Percentiles rank a stretch among this genome's conserved stretches.
phyloP scores from a whole-genome alignment of 2,888 invertebrate species.

The Vannuccia rotundouncinata region DNA sequence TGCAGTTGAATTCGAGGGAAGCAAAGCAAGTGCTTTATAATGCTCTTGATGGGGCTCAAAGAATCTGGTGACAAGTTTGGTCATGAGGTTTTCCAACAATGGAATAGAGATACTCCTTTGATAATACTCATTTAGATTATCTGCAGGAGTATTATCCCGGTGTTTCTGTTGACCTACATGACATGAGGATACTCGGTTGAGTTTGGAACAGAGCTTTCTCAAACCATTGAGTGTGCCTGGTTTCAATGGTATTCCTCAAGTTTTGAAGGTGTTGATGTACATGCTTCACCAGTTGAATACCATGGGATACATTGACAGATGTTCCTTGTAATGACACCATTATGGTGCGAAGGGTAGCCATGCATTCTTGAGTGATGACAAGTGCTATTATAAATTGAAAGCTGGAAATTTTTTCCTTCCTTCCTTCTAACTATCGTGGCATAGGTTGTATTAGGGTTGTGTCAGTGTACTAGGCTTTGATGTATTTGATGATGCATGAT shows the following conservation, averaged over 20 bases:
- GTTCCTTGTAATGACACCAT: no score
- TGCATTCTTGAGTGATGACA: no score
- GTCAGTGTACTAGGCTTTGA: no score
- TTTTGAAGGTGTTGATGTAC: slow-evolving; percentile 21
- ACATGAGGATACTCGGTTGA: slow-evolving; percentile 20
- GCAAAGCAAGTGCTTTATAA: slow-evolving; percentile 26
- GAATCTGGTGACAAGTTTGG: slow-evolving; percentile 7
- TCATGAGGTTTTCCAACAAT: slow-evolving; percentile 23
- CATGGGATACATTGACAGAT: slow-evolving; percentile 21
- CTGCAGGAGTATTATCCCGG: slow-evolving; percentile 16
- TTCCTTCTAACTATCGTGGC: no score
- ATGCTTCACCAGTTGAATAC: slow-evolving; percentile 23
- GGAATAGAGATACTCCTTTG: slow-evolving; percentile 13
- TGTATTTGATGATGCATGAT: no score
- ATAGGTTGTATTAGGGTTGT: no score
- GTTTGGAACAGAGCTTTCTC: slow-evolving; percentile 19
- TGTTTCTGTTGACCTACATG: slow-evolving; percentile 8
- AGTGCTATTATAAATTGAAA: no score
- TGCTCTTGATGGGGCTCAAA: slow-evolving; percentile 11
- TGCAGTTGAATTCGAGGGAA: slow-evolving; percentile 26
- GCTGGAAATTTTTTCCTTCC: no score
- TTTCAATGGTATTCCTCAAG: slow-evolving; percentile 23
- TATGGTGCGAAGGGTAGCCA: no score
- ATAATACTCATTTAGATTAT: slow-evolving; percentile 24
- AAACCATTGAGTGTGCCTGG: slow-evolving; percentile 26